Evolutionary conservation across 2,888 invertebrate species (phyloP).

Genomic region (Pardosa pseudoannulata): DNA sequence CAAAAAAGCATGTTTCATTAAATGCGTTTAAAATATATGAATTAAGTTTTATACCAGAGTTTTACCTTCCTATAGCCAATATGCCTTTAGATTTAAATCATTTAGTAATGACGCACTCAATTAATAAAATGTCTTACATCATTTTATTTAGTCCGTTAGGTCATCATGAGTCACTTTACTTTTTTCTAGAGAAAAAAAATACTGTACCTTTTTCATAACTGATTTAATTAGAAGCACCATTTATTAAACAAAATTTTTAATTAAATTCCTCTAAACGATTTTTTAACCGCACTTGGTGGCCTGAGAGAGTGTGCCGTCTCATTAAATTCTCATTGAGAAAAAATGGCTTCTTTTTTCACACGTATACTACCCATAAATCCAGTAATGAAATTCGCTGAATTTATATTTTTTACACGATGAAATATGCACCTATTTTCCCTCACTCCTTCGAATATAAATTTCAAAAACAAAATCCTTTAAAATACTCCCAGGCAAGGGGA

Average conservation of each 20-base stretch:
- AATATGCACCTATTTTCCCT: slow-evolving; percentile 36
- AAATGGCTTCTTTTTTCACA: slow-evolving; percentile 22
- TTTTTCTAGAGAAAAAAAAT: neutral
- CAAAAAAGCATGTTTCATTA: too few relatives aligned
- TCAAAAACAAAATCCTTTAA: slow-evolving; percentile 54
- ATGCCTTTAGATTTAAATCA: too few relatives aligned
- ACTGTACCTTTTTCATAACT: neutral
- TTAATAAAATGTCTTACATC: slow-evolving; percentile 7
- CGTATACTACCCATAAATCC: slow-evolving; percentile 11
- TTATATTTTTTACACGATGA: slow-evolving; percentile 22
- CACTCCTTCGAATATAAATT: slow-evolving; percentile 44
- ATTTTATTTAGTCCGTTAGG: neutral
- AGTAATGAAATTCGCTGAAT: slow-evolving; percentile 22
- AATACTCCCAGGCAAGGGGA: slow-evolving; percentile 1
- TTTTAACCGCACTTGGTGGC: neutral
- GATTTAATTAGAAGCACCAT: slow-evolving; percentile 8
- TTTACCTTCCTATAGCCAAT: too few relatives aligned
- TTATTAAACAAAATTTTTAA: slow-evolving; percentile 13
- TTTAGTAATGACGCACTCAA: neutral
- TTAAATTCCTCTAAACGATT: neutral
- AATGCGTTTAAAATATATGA: too few relatives aligned
- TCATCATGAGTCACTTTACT: neutral
- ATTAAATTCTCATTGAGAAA: slow-evolving; percentile 33
- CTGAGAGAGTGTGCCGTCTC: slow-evolving; percentile 6
- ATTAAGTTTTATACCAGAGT: too few relatives aligned